These are phyloP conservation scores for Ursus arctos DNA, from an alignment of 2,113 vertebrate species.

Conservation along the genomic window DNA sequence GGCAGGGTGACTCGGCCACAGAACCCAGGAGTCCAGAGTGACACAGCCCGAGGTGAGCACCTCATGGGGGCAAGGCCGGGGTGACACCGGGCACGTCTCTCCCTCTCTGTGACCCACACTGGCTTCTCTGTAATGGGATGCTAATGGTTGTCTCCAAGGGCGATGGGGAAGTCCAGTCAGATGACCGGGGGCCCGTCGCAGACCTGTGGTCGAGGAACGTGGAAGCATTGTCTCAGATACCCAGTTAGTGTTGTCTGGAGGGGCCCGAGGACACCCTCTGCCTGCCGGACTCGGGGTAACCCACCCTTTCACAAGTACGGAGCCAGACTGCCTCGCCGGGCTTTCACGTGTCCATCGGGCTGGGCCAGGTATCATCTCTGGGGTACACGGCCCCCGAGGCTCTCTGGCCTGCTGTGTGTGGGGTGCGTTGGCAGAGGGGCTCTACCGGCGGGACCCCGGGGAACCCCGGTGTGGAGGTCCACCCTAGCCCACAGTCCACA, in stretches of 20 bases:
- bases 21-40: neutral
- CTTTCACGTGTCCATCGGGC: fast-evolving
- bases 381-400: neutral
- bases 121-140: neutral
- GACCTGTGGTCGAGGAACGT: fast-evolving
- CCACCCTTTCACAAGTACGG: fast-evolving
- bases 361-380: fast-evolving
- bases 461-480: fast-evolving
- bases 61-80: fast-evolving
- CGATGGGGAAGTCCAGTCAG: fast-evolving
- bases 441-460: fast-evolving
- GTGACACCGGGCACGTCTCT: fast-evolving
- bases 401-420: fast-evolving
- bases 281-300: fast-evolving
- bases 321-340: fast-evolving
- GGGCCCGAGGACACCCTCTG: neutral
- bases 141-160: fast-evolving
- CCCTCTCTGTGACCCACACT: neutral
- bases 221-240: neutral
- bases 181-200: neutral
- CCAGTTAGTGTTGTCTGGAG: fast-evolving
- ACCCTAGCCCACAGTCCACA: fast-evolving
- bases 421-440: fast-evolving
- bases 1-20: fast-evolving
- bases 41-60: fast-evolving